These are phyloP conservation scores for Hemithea aestivaria DNA, from an alignment of 2,888 invertebrate genomes.

Conservation along the genomic window DNA sequence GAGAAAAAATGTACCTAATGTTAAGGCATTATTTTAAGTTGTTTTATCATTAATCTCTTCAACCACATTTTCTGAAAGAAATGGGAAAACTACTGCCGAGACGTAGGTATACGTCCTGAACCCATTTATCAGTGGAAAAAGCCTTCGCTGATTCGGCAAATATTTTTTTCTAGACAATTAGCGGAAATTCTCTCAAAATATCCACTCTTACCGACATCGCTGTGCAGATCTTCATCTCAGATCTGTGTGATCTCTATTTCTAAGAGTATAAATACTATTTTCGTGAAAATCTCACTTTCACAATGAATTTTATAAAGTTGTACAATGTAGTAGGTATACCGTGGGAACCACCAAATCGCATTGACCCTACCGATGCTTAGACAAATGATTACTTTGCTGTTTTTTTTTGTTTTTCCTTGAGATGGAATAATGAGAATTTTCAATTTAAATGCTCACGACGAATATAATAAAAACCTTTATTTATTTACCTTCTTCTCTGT, in stretches of 20 bases:
- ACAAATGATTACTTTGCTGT: constrained; percentile 60
- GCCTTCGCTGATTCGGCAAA: constrained; percentile 65
- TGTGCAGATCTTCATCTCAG: constrained; percentile 15
- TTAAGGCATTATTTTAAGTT: no score
- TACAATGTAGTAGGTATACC: constrained; percentile 49
- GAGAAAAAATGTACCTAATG: no score
- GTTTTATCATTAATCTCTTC: not conserved
- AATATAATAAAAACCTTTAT: no score
- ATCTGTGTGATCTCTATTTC: constrained; percentile 16
- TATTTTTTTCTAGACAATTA: constrained; percentile 77
- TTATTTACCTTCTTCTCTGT: no score
- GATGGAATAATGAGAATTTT: not conserved
- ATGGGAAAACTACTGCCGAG: constrained; percentile 33
- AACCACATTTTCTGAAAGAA: constrained; percentile 58
- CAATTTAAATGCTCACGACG: no score
- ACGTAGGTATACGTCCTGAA: constrained; percentile 62
- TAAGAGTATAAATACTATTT: constrained; percentile 28
- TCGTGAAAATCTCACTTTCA: constrained; percentile 10
- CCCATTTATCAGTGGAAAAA: constrained; percentile 70
- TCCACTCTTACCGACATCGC: constrained; percentile 41
- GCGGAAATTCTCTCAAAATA: constrained; percentile 68
- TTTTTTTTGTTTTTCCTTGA: constrained; percentile 12
- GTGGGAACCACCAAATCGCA: constrained; percentile 70
- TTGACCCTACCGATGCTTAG: constrained; percentile 70
- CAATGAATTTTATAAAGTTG: constrained; percentile 25